Evolutionary conservation across 2,888 invertebrate species (phyloP).

Genomic region (Crocallis elinguaria): DNA sequence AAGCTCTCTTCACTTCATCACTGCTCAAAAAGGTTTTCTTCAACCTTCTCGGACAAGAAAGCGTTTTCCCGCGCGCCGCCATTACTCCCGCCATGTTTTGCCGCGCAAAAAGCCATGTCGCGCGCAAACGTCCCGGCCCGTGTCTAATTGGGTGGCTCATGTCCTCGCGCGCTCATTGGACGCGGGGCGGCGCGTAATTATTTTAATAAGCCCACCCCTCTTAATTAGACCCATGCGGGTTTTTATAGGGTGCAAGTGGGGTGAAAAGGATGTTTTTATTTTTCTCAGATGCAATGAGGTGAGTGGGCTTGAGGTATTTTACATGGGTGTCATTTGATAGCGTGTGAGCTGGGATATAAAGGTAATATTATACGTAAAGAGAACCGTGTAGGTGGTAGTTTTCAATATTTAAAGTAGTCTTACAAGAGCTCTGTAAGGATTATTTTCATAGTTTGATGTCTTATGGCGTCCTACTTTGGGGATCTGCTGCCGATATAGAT

Average conservation of each 20-base stretch:
- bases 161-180: slow-evolving; percentile 67
- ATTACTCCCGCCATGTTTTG: slow-evolving; percentile 57
- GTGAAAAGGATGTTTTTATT: slow-evolving; percentile 1
- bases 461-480: no score
- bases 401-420: no score
- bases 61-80: slow-evolving; percentile 46
- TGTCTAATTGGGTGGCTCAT: slow-evolving; percentile 73
- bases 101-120: slow-evolving; percentile 62
- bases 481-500: no score
- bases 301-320: slow-evolving; percentile 23
- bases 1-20: no score
- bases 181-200: slow-evolving; percentile 76
- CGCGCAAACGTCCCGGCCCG: slow-evolving; percentile 57
- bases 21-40: no score
- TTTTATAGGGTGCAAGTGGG: slow-evolving; percentile 11
- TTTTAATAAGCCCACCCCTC: slow-evolving; percentile 78
- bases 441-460: no score
- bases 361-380: neutral
- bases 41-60: slow-evolving; percentile 19
- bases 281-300: slow-evolving; percentile 11
- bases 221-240: slow-evolving; percentile 64
- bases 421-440: no score
- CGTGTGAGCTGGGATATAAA: neutral
- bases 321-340: slow-evolving; percentile 22
- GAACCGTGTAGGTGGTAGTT: no score